phyloP scores from a whole-genome alignment of 2,797 vertebrate species.

The Phoebastria nigripes region DNA sequence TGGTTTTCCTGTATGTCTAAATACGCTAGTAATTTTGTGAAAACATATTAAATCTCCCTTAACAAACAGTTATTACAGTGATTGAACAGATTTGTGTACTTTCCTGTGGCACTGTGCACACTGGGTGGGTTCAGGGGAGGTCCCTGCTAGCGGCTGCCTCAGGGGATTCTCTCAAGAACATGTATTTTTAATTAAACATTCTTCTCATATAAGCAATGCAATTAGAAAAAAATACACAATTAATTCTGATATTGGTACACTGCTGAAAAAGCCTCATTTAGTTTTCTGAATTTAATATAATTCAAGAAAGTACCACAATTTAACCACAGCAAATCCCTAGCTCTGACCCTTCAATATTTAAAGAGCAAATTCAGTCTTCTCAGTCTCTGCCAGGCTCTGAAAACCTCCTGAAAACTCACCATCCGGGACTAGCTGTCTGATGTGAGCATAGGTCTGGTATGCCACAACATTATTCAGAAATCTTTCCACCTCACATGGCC shows the following conservation, averaged over 20 bases:
- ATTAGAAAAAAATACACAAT: background rate
- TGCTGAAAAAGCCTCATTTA: background rate
- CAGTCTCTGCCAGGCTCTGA: background rate
- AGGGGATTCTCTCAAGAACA: background rate
- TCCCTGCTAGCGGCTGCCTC: background rate
- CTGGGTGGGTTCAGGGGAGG: background rate
- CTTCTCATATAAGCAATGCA: constrained; percentile 15
- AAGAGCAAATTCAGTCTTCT: background rate
- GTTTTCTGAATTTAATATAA: background rate
- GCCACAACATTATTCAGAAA: background rate
- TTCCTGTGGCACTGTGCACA: background rate
- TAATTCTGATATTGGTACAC: background rate
- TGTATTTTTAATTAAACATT: background rate
- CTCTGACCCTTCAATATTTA: constrained; percentile 42
- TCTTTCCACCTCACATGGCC: background rate
- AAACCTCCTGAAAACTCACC: constrained; percentile 13
- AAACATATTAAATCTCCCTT: background rate
- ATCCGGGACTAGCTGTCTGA: background rate
- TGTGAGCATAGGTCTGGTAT: background rate
- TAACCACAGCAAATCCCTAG: background rate
- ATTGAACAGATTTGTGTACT: background rate
- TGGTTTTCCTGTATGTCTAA: background rate
- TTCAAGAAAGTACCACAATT: background rate
- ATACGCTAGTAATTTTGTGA: background rate
- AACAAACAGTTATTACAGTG: background rate